Base-by-base conservation (phyloP, 2,888 invertebrate species). In the Heteromurus nitidus region DNA sequence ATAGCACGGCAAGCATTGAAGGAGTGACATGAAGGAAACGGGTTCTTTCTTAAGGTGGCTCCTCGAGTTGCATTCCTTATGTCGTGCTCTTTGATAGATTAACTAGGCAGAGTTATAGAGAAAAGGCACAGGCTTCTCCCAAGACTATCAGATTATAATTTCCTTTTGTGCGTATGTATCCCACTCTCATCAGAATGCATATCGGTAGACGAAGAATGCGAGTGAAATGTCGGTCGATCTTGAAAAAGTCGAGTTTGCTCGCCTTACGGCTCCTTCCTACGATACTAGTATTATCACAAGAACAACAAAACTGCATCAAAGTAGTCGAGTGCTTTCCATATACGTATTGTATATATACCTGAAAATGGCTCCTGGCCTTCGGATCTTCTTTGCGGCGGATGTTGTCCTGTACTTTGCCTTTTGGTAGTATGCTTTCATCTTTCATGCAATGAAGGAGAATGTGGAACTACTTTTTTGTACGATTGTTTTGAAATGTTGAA, bases 281-380 rank as follows among this genome's bases (percentile, higher is more conserved):
- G 24, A 24, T n/a, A 26, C 30, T 58, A 50, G 22, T 26, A 42
- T 42, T 18, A 65, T 42, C 26, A 36, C 13, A 67, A 22, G n/a
- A 65, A 24, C n/a, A 67, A 26, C 44, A 24, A 47, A 47, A 30
- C 24, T 26, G 67, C 36, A 64, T 22, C 18, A 67, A 31, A 20
- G 13, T 47, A 50, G 36, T 76, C 68, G 75, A 68, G 55, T 24
- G 18, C 11, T 42, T 58, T 76, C 75, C 75, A 76, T 47, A 28
- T 47, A n/a, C n/a, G n/a, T n/a, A 28, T 11, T 18, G 24, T 68
- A 28, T 18, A 24, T 73, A 47, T 76, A 58, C 68, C 68, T 76
- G 42, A 42, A 26, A 30, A 58, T 42, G n/a, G 42, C 55, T 67
- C 28, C 67, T 76, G 75, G 75, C 55, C 72, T 58, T 76, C 28